A percentile compares a stretch with the other conserved stretches of the same genome.
Conservation (phyloP, 2,888 invertebrate species). For the Clepsis dumicolana region DNA sequence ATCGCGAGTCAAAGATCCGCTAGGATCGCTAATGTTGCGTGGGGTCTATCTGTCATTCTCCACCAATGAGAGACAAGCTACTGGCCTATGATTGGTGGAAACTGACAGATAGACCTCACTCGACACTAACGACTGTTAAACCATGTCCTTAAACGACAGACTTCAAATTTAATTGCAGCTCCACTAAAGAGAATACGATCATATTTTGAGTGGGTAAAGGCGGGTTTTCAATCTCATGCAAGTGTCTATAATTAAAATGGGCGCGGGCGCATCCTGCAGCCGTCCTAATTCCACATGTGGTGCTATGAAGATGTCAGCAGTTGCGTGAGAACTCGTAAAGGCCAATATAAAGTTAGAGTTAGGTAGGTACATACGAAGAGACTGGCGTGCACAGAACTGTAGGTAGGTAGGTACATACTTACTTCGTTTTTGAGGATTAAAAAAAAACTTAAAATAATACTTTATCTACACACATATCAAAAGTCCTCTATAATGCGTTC, state of each 20-base stretch:
- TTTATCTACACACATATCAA: too few relatives aligned
- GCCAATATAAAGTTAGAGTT: background rate
- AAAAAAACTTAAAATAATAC: too few relatives aligned
- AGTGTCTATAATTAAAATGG: slow-evolving; percentile 45
- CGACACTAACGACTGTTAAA: too few relatives aligned
- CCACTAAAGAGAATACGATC: background rate
- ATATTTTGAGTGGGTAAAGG: background rate
- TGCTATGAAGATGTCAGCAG: slow-evolving; percentile 40
- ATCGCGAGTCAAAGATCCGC: too few relatives aligned
- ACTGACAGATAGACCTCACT: too few relatives aligned
- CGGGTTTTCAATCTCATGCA: background rate
- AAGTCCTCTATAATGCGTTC: too few relatives aligned
- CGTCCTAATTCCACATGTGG: slow-evolving; percentile 49
- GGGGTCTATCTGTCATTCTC: too few relatives aligned
- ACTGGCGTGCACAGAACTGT: background rate
- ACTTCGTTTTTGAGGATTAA: too few relatives aligned
- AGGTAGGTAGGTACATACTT: too few relatives aligned
- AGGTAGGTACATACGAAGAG: background rate
- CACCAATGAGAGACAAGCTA: too few relatives aligned
- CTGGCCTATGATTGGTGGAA: too few relatives aligned
- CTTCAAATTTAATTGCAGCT: background rate
- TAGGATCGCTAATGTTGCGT: too few relatives aligned
- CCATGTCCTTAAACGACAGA: background rate
- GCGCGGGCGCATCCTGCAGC: slow-evolving; percentile 44
- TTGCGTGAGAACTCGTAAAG: slow-evolving; percentile 13